A percentile compares a stretch with the other conserved stretches of the same genome.
Evolutionary conservation across 2,888 invertebrate species (phyloP).

Genomic region (Molorchus minor): DNA sequence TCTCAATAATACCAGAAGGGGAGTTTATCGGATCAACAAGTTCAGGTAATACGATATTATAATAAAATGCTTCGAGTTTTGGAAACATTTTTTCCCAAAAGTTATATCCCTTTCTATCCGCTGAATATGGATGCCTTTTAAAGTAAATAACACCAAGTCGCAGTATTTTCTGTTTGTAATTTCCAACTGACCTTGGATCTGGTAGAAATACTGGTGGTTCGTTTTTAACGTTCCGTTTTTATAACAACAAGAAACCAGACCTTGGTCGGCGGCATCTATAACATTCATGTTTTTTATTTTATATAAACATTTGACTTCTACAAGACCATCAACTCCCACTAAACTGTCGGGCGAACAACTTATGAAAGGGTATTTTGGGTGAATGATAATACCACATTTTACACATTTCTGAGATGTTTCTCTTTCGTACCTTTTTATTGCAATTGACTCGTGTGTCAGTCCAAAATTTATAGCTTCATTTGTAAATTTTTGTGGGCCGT

Average conservation of each 20-base stretch:
- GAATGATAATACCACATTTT: background rate
- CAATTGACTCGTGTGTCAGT: background rate
- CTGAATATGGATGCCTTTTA: constrained; percentile 9
- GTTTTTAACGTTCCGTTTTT: constrained; percentile 10
- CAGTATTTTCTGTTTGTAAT: constrained; percentile 18
- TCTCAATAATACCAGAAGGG: too few relatives aligned
- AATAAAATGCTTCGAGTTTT: too few relatives aligned
- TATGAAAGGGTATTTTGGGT: constrained; percentile 7
- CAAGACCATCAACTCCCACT: constrained; percentile 12
- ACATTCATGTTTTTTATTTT: constrained; percentile 2
- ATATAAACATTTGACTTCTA: constrained; percentile 26
- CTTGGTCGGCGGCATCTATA: background rate
- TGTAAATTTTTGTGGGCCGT: background rate
- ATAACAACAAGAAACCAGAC: background rate
- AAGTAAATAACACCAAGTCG: constrained; percentile 20
- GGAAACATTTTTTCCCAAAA: too few relatives aligned
- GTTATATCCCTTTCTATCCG: too few relatives aligned
- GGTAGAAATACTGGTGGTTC: constrained; percentile 20
- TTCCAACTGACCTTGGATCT: constrained; percentile 27
- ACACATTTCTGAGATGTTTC: background rate
- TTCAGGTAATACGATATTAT: too few relatives aligned
- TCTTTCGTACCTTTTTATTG: background rate
- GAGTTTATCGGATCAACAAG: too few relatives aligned
- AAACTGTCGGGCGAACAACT: constrained; percentile 26
- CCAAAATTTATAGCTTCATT: background rate